Evolutionary conservation across 2,797 vertebrate genomes (phyloP).

Genomic region (Lutjanus argentimaculatus): DNA sequence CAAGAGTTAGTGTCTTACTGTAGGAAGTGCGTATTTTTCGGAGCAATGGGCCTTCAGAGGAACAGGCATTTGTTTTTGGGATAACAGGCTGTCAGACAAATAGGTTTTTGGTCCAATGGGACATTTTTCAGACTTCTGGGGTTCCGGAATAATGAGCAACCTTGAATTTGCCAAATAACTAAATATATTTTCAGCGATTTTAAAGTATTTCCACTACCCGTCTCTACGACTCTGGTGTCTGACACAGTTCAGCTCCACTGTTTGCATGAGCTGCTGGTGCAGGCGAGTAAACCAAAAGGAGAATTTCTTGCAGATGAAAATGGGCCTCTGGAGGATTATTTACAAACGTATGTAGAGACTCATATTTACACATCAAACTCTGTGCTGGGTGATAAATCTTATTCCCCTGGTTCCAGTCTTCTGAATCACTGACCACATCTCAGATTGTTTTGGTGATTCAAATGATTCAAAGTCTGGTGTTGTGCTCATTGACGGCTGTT

Average conservation of each 20-base stretch:
- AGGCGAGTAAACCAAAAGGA: too few relatives aligned
- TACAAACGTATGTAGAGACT: not conserved
- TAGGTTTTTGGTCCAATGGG: too few relatives aligned
- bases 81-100: too few relatives aligned
- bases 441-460: not conserved
- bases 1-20: too few relatives aligned
- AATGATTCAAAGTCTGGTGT: not conserved
- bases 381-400: not conserved
- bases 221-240: not conserved
- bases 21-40: too few relatives aligned
- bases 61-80: too few relatives aligned
- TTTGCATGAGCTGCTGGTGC: too few relatives aligned
- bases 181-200: too few relatives aligned
- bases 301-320: not conserved
- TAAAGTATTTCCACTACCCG: too few relatives aligned
- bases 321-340: not conserved
- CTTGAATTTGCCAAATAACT: not conserved
- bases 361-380: not conserved
- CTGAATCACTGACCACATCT: not conserved
- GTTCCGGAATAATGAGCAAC: too few relatives aligned
- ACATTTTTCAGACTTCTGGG: too few relatives aligned
- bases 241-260: not conserved
- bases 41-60: too few relatives aligned
- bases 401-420: not conserved
- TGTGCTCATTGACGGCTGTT: not conserved